Conservation (phyloP, 2,888 invertebrate genomes). For the Spialia ferax region DNA sequence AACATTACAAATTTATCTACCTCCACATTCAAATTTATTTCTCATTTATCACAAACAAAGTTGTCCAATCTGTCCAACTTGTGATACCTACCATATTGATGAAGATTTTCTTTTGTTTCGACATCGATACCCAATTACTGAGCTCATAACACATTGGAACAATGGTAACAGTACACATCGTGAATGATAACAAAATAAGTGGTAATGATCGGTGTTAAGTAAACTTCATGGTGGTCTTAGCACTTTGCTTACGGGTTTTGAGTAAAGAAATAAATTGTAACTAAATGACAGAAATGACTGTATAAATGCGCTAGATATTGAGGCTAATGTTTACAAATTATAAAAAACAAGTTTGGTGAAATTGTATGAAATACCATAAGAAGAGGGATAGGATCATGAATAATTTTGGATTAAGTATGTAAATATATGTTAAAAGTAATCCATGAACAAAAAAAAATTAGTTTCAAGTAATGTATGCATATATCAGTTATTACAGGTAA, state of each 20-base stretch:
- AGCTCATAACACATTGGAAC: slow-evolving; percentile 7
- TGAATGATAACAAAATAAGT: slow-evolving; percentile 13
- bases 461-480: too few relatives aligned
- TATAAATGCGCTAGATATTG: neutral
- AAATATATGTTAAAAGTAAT: too few relatives aligned
- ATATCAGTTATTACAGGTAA: too few relatives aligned
- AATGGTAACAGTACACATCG: slow-evolving; percentile 12
- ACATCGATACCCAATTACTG: neutral
- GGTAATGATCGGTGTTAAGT: neutral
- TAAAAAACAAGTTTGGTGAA: neutral
- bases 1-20: neutral
- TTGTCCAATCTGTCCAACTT: neutral
- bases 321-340: neutral
- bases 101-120: neutral
- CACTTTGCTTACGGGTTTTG: neutral
- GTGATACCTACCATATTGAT: slow-evolving; percentile 6
- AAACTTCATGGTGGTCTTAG: slow-evolving; percentile 5
- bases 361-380: too few relatives aligned
- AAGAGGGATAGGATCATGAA: too few relatives aligned
- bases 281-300: neutral
- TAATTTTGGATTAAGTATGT: too few relatives aligned
- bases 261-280: neutral
- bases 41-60: neutral
- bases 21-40: neutral
- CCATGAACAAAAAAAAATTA: too few relatives aligned